Conservation (phyloP, 2,888 invertebrate genomes). For the Heliconius cydno region DNA sequence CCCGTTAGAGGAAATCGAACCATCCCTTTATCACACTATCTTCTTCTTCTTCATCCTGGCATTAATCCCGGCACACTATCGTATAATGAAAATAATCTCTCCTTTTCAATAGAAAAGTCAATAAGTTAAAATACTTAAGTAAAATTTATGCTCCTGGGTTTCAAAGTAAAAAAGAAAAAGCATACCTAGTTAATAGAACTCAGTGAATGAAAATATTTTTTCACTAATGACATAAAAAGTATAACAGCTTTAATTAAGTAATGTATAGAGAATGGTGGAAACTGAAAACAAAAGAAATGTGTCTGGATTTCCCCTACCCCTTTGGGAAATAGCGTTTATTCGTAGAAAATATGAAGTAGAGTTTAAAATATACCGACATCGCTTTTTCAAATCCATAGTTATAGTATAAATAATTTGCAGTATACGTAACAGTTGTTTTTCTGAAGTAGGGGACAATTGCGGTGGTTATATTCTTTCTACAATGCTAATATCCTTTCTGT, state of each 20-base stretch:
- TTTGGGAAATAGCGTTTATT: neutral
- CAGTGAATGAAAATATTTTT: neutral
- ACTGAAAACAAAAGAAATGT: slow-evolving; percentile 10
- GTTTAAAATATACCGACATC: too few species aligned
- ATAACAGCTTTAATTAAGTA: slow-evolving; percentile 6
- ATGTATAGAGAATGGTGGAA: neutral
- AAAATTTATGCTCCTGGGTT: neutral
- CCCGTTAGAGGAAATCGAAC: too few species aligned
- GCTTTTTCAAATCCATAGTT: too few species aligned
- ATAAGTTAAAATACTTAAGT: neutral
- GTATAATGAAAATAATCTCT: neutral
- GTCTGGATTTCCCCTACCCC: slow-evolving; percentile 9
- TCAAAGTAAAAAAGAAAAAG: neutral
- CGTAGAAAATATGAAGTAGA: neutral
- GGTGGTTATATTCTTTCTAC: neutral
- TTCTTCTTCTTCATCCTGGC: too few species aligned
- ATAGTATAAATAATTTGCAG: too few species aligned
- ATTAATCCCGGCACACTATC: too few species aligned
- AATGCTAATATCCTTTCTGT: neutral
- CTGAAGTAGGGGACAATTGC: neutral
- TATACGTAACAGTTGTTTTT: neutral
- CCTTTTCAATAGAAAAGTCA: neutral
- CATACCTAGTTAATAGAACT: neutral
- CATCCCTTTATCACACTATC: too few species aligned
- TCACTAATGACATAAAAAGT: slow-evolving; percentile 12